phyloP scores from a whole-genome alignment of 2,888 invertebrate species.

The Koerneria pararmatus region DNA sequence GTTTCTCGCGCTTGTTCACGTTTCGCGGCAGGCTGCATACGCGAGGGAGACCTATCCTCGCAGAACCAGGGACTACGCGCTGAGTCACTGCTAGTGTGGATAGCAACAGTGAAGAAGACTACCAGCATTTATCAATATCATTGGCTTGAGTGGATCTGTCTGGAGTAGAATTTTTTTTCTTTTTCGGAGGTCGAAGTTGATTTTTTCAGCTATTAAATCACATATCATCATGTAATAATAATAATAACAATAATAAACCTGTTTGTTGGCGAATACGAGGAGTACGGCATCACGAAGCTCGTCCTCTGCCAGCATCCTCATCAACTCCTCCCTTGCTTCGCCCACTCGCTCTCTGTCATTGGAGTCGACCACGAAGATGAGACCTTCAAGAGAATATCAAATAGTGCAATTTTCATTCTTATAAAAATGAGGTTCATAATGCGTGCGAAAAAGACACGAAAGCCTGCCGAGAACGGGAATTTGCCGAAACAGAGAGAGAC shows the following conservation, averaged over 20 bases:
- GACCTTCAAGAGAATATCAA: slow-evolving; percentile 58
- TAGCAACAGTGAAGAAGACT: too few relatives aligned
- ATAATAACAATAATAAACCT: slow-evolving; percentile 73
- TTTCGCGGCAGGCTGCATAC: too few relatives aligned
- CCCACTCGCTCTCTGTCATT: slow-evolving; percentile 98
- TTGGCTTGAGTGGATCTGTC: too few relatives aligned
- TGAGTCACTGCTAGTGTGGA: too few relatives aligned
- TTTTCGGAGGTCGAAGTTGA: background rate
- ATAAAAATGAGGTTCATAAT: background rate
- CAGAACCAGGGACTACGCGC: too few relatives aligned
- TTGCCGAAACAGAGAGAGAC: too few relatives aligned
- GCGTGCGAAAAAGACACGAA: background rate
- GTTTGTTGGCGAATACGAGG: slow-evolving; percentile 99
- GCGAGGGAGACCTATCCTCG: too few relatives aligned
- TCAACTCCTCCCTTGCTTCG: slow-evolving; percentile 95
- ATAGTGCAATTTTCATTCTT: background rate
- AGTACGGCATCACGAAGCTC: slow-evolving; percentile 97
- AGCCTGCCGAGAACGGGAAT: too few relatives aligned
- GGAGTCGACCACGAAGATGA: slow-evolving; percentile 99
- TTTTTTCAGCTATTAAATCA: background rate
- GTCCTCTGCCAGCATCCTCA: slow-evolving; percentile 98
- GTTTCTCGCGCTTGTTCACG: too few relatives aligned
- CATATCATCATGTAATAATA: too few relatives aligned
- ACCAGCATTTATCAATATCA: too few relatives aligned
- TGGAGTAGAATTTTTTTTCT: slow-evolving; percentile 2